Percentiles rank a stretch among this genome's conserved stretches.
Evolutionary conservation across 2,888 invertebrate genomes (phyloP).

Genomic region (Mesorhabditis sp.): DNA sequence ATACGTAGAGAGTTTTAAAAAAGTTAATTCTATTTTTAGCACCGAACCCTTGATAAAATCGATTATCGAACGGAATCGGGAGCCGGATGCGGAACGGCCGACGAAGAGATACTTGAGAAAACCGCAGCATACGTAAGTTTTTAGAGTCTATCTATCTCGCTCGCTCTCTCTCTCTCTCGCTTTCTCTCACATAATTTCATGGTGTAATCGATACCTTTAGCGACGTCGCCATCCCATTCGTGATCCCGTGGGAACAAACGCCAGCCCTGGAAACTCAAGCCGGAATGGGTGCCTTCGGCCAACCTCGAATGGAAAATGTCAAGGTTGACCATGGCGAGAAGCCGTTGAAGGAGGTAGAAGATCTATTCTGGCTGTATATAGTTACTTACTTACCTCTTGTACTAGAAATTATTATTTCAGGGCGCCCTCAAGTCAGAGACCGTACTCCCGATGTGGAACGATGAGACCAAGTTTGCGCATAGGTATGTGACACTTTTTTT

Average conservation of each 20-base stretch:
- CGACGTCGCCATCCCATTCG: constrained; percentile 44
- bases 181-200: too few species aligned
- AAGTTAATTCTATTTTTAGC: background rate
- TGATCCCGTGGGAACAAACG: constrained; percentile 45
- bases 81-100: background rate
- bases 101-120: constrained; percentile 4
- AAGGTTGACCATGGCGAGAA: constrained; percentile 31
- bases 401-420: constrained; percentile 8
- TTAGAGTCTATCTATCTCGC: background rate
- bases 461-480: constrained; percentile 31
- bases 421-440: constrained; percentile 48
- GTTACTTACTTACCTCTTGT: too few species aligned
- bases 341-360: constrained; percentile 22
- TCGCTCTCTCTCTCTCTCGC: too few species aligned
- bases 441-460: constrained; percentile 45
- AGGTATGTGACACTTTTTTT: too few species aligned
- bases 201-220: constrained; percentile 24
- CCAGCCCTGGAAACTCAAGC: constrained; percentile 34
- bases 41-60: background rate
- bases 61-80: constrained; percentile 1
- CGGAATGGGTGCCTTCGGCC: constrained; percentile 53
- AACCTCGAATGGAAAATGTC: constrained; percentile 29
- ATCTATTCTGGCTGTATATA: background rate
- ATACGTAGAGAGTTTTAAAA: background rate
- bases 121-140: constrained; percentile 4